Conservation (phyloP, 2,113 vertebrate species). For the Tachysurus vachellii region DNA sequence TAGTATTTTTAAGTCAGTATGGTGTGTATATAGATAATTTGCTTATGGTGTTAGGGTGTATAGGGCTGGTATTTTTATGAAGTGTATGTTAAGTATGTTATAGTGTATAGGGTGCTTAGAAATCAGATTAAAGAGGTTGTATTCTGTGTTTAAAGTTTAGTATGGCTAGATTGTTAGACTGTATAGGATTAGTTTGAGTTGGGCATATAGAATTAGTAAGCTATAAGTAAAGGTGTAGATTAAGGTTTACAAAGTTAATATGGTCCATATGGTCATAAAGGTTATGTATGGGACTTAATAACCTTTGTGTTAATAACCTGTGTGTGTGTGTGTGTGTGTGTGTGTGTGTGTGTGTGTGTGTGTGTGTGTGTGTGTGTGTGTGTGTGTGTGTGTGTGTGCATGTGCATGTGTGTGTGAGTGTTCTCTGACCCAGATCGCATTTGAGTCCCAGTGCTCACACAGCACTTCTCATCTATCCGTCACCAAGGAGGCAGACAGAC, state of each 20-base stretch:
- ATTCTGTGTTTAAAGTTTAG: neutral
- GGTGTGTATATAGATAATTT: neutral
- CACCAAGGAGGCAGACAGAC: slow-evolving; percentile 84
- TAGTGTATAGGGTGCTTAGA: no score
- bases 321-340: no score
- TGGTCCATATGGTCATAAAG: neutral
- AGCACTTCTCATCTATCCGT: slow-evolving; percentile 84
- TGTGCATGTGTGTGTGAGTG: neutral
- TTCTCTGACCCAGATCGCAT: slow-evolving; percentile 71
- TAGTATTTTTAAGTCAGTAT: neutral
- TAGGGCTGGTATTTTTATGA: neutral
- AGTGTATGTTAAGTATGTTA: no score
- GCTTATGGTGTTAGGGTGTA: neutral
- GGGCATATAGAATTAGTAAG: neutral
- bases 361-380: slow-evolving; percentile 61
- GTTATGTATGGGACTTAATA: neutral
- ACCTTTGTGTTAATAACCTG: no score
- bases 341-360: slow-evolving; percentile 14
- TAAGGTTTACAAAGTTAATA: neutral
- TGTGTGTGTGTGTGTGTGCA: slow-evolving; percentile 3
- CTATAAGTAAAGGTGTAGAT: neutral
- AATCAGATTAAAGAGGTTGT: neutral
- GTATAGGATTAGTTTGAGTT: neutral
- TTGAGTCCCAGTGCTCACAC: slow-evolving; percentile 80
- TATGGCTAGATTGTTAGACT: neutral